phyloP scores from a whole-genome alignment of 2,888 invertebrate genomes.

The Chymomyza fuscimana region DNA sequence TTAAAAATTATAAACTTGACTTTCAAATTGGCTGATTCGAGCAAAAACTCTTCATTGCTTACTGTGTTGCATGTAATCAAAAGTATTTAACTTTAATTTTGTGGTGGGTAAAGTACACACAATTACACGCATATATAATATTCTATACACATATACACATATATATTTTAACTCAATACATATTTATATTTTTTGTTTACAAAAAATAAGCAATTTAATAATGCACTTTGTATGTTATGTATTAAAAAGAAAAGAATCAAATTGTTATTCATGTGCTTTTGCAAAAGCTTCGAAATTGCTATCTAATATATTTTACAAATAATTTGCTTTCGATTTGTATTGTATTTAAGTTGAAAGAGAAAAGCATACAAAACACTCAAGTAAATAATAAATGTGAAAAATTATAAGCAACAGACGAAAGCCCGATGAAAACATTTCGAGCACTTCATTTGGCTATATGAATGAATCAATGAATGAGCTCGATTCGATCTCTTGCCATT shows the following conservation, averaged over 20 bases:
- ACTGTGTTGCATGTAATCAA: constrained; percentile 45
- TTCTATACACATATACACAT: constrained; percentile 21
- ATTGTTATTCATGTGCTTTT: not conserved
- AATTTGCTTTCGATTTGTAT: constrained; percentile 61
- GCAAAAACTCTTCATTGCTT: constrained; percentile 14
- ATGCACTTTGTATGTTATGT: constrained; percentile 61
- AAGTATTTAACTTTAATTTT: constrained; percentile 46
- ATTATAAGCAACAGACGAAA: constrained; percentile 9
- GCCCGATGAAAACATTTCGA: constrained; percentile 48
- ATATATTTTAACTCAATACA: constrained; percentile 21
- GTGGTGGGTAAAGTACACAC: constrained; percentile 26
- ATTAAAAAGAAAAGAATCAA: constrained; percentile 24
- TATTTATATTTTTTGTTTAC: not conserved
- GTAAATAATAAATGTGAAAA: constrained; percentile 25
- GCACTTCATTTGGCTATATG: constrained; percentile 63
- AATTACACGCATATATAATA: constrained; percentile 30
- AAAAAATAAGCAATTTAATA: constrained; percentile 15
- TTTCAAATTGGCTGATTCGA: constrained; percentile 35
- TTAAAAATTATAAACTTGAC: constrained; percentile 31
- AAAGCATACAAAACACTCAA: constrained; percentile 42
- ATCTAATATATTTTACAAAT: constrained; percentile 51
- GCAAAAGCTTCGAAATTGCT: constrained; percentile 9
- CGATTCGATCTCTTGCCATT: constrained; percentile 33
- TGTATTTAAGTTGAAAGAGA: constrained; percentile 56
- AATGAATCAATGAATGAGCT: constrained; percentile 67